A percentile compares a stretch with the other conserved stretches of the same genome.
phyloP scores from a whole-genome alignment of 2,888 invertebrate genomes.

The Zele albiditarsus region DNA sequence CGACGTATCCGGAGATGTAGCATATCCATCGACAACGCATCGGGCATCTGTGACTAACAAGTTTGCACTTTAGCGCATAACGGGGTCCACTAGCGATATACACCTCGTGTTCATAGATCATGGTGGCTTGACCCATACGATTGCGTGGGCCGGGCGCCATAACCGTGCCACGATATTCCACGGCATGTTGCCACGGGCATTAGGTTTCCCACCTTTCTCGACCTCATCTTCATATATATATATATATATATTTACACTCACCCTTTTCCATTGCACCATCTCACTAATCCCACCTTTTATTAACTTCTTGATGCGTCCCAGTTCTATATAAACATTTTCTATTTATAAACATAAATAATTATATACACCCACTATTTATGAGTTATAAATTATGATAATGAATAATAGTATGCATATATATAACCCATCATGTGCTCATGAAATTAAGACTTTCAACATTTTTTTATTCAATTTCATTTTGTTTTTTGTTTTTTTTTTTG shows the following conservation, averaged over 20 bases:
- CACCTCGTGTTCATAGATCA: conserved; percentile 68
- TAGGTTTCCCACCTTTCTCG: conserved; percentile 55
- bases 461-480: background rate
- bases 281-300: conserved; percentile 38
- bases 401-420: conserved; percentile 2
- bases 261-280: conserved; percentile 11
- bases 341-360: conserved; percentile 16
- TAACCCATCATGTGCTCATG: background rate
- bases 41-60: conserved; percentile 69
- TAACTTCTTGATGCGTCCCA: background rate
- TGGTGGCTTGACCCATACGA: conserved; percentile 67
- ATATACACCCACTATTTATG: conserved; percentile 27
- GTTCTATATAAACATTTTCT: conserved; percentile 22
- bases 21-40: conserved; percentile 47
- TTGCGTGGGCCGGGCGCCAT: conserved; percentile 66
- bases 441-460: conserved; percentile 17
- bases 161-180: conserved; percentile 44
- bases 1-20: conserved; percentile 38
- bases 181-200: conserved; percentile 56
- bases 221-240: conserved; percentile 39
- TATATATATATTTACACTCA: conserved; percentile 3
- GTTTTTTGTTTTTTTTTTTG: background rate
- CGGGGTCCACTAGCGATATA: conserved; percentile 60
- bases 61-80: conserved; percentile 72
- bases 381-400: background rate